phyloP scores from a whole-genome alignment of 2,797 vertebrate species.

The Nannoperca australis region DNA sequence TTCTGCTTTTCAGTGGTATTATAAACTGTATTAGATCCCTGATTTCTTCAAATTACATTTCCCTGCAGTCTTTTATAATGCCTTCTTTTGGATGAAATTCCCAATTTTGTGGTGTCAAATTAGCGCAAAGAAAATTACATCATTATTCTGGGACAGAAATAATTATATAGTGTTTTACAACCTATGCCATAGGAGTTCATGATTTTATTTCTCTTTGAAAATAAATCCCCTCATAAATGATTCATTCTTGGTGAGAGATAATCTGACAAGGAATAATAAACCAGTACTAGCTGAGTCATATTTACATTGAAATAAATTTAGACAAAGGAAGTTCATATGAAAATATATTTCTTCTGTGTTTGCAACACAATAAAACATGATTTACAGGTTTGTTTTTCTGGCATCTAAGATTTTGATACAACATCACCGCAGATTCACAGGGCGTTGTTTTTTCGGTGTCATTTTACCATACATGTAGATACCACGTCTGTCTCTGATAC shows the following conservation, averaged over 20 bases:
- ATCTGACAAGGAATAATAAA: constrained; percentile 85
- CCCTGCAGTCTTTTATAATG: constrained; percentile 69
- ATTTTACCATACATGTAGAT: constrained; percentile 50
- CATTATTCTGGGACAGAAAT: constrained; percentile 69
- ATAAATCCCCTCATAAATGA: constrained; percentile 86
- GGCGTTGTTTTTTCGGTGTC: constrained; percentile 41
- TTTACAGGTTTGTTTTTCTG: constrained; percentile 76
- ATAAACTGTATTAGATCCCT: constrained; percentile 86
- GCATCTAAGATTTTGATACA: constrained; percentile 72
- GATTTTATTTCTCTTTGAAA: constrained; percentile 85
- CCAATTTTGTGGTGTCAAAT: constrained; percentile 84
- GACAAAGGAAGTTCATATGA: constrained; percentile 78
- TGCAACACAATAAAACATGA: constrained; percentile 80
- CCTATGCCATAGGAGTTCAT: constrained; percentile 78
- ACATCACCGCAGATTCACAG: constrained; percentile 57
- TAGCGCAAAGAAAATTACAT: constrained; percentile 82
- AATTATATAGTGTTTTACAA: constrained; percentile 77
- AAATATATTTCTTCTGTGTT: constrained; percentile 80
- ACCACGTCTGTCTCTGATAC: constrained; percentile 49
- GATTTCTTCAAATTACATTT: constrained; percentile 86
- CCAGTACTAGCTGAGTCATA: constrained; percentile 68
- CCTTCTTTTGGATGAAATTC: constrained; percentile 76
- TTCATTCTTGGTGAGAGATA: constrained; percentile 78
- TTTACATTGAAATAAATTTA: constrained; percentile 86
- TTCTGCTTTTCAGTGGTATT: constrained; percentile 82